A percentile compares a stretch with the other conserved stretches of the same genome.
These are phyloP conservation scores for Nomada goodeniana DNA, from an alignment of 2,888 invertebrate species.

Conservation along the genomic window DNA sequence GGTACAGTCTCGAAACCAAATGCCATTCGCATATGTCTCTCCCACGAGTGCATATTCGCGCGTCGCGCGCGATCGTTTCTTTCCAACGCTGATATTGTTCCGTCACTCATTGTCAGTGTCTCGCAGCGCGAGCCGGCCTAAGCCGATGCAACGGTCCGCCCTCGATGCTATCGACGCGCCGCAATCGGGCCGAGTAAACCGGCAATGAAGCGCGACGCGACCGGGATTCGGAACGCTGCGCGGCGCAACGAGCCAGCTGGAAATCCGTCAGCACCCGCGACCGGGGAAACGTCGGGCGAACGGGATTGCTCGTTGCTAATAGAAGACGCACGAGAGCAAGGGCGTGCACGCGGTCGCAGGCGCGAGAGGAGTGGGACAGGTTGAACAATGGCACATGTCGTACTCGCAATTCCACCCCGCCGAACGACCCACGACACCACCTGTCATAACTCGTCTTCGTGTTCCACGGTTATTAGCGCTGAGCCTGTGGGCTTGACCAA, in stretches of 20 bases:
- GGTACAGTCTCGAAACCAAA: not conserved
- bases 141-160: constrained; percentile 42
- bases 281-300: not conserved
- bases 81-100: constrained; percentile 59
- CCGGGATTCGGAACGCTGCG: constrained; percentile 19
- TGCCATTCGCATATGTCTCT: no score
- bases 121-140: no score
- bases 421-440: constrained; percentile 72
- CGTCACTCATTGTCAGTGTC: not conserved
- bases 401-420: constrained; percentile 70
- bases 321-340: constrained; percentile 43
- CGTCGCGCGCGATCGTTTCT: constrained; percentile 36
- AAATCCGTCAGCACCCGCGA: constrained; percentile 46
- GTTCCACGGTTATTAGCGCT: constrained; percentile 78
- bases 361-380: constrained; percentile 51
- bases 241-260: constrained; percentile 18
- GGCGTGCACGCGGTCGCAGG: constrained; percentile 3
- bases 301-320: constrained; percentile 39
- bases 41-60: no score
- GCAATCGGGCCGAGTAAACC: constrained; percentile 5
- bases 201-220: constrained; percentile 41
- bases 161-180: constrained; percentile 15
- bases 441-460: constrained; percentile 78
- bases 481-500: constrained; percentile 73
- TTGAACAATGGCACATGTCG: constrained; percentile 77